Conservation (phyloP, 2,113 vertebrate genomes). For the Menura novaehollandiae region DNA sequence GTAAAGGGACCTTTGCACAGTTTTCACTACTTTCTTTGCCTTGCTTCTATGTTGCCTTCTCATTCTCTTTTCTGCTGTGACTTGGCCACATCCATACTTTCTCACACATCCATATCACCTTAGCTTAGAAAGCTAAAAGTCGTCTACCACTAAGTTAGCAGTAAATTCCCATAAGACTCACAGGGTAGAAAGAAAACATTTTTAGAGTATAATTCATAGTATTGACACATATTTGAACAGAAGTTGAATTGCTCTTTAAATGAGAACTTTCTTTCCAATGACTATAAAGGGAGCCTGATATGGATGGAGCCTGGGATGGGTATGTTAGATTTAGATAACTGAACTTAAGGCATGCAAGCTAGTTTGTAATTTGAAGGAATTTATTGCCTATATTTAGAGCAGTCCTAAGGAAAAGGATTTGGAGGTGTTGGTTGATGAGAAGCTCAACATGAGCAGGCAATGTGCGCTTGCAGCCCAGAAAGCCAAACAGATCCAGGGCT, state of each 20-base stretch:
- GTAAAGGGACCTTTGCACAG: not conserved
- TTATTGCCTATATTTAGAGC: not conserved
- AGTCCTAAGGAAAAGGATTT: not conserved
- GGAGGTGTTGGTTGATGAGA: not conserved
- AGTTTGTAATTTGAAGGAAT: not conserved
- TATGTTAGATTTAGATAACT: not conserved
- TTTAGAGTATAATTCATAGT: not conserved
- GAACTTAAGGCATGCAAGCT: not conserved
- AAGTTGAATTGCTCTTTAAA: not conserved
- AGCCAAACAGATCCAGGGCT: not conserved
- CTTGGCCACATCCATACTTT: not conserved
- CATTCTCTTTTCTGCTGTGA: not conserved
- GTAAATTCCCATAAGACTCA: not conserved
- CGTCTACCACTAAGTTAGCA: fast-evolving
- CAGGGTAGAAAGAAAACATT: not conserved
- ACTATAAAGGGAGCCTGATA: not conserved
- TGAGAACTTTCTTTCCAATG: not conserved
- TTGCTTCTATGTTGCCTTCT: not conserved
- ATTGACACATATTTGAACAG: not conserved
- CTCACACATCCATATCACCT: not conserved
- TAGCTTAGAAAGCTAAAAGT: not conserved
- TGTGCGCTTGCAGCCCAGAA: not conserved
- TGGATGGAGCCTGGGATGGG: fast-evolving
- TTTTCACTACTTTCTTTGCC: not conserved
- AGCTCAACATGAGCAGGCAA: not conserved